These are phyloP conservation scores for Gymnobelideus leadbeateri DNA, from an alignment of 2,113 vertebrate genomes.

Conservation along the genomic window DNA sequence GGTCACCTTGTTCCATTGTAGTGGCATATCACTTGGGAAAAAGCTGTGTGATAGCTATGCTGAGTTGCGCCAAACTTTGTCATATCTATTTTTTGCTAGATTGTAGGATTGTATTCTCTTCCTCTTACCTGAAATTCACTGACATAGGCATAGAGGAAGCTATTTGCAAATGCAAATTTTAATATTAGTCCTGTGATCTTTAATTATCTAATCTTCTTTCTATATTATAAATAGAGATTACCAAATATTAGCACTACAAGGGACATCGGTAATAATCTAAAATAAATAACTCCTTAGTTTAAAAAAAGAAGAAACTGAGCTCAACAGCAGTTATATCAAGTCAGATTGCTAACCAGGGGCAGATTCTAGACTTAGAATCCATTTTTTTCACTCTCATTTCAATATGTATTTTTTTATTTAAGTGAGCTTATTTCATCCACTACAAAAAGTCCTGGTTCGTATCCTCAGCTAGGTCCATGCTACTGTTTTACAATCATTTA, in stretches of 20 bases:
- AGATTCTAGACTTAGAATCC: background rate
- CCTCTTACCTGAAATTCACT: background rate
- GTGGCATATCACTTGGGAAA: conserved; percentile 19
- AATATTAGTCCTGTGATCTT: background rate
- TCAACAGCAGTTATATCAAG: background rate
- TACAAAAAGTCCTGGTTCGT: background rate
- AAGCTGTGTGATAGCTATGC: background rate
- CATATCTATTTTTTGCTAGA: conserved; percentile 44
- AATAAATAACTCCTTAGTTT: background rate
- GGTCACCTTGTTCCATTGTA: background rate
- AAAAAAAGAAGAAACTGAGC: background rate
- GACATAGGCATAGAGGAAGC: background rate
- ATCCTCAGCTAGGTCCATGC: background rate
- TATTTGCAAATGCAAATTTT: background rate
- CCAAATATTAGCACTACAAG: background rate
- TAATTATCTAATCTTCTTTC: background rate
- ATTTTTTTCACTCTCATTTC: background rate
- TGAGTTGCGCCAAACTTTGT: conserved; percentile 33
- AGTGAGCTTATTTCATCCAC: background rate
- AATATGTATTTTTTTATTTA: background rate
- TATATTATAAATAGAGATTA: background rate
- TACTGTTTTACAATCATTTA: background rate
- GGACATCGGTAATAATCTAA: background rate
- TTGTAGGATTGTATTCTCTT: background rate
- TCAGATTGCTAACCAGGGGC: background rate